These are phyloP conservation scores for Garrulus glandarius DNA, from an alignment of 2,797 vertebrate genomes.

Conservation along the genomic window DNA sequence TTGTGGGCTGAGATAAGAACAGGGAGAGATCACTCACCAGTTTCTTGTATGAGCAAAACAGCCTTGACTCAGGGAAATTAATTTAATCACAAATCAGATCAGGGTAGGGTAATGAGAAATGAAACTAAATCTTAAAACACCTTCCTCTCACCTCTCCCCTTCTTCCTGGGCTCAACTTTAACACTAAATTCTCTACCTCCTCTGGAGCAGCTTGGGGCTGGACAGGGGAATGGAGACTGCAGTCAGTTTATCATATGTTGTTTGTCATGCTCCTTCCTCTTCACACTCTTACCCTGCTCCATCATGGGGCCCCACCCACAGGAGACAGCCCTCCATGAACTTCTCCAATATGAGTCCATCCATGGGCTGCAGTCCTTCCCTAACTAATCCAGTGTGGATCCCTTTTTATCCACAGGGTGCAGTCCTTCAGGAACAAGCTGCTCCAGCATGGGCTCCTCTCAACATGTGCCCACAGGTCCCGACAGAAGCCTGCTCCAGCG, in stretches of 20 bases:
- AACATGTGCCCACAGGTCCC: neutral
- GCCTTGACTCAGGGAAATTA: neutral
- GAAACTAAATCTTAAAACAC: neutral
- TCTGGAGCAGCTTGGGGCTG: neutral
- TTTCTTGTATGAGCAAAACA: neutral
- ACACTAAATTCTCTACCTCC: neutral
- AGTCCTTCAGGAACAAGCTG: neutral
- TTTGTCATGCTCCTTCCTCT: too few relatives aligned
- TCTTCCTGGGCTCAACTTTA: neutral
- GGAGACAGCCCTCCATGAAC: neutral
- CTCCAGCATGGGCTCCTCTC: neutral
- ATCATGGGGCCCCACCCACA: neutral
- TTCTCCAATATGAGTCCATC: neutral
- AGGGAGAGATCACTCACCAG: neutral
- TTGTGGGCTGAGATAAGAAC: neutral
- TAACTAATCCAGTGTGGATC: neutral
- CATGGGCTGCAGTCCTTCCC: neutral
- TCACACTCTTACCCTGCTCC: neutral
- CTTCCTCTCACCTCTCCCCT: neutral
- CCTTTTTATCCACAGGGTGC: neutral
- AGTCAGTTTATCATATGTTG: neutral
- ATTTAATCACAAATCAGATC: neutral
- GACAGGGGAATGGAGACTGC: neutral
- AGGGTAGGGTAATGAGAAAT: neutral
- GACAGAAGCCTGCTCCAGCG: neutral